These are phyloP conservation scores for Lagopus muta DNA, from an alignment of 2,113 vertebrate genomes.

Conservation along the genomic window DNA sequence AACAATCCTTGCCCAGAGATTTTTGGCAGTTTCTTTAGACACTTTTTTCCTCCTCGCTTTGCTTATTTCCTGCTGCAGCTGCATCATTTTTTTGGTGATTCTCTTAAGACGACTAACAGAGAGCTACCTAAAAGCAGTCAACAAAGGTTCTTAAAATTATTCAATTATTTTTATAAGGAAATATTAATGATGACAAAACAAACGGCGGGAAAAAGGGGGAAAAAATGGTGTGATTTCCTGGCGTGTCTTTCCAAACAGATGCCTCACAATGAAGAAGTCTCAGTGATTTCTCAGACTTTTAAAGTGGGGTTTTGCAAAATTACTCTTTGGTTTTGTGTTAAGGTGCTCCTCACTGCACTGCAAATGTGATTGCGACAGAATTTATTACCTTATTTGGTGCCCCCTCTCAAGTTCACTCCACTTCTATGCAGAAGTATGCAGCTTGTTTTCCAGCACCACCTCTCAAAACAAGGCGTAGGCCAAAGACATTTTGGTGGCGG, in stretches of 20 bases:
- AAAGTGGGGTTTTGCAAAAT: not conserved
- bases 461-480: not conserved
- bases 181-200: not conserved
- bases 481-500: fast-evolving
- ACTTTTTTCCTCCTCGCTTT: not conserved
- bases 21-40: not conserved
- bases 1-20: not conserved
- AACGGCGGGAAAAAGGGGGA: not conserved
- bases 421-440: fast-evolving
- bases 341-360: not conserved
- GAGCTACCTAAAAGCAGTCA: not conserved
- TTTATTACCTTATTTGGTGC: not conserved
- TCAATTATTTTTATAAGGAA: not conserved
- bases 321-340: not conserved
- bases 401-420: not conserved
- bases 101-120: not conserved
- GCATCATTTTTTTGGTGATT: not conserved
- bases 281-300: not conserved
- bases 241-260: not conserved
- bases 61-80: not conserved
- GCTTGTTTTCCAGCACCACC: not conserved
- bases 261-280: not conserved
- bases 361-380: fast-evolving
- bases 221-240: not conserved
- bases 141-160: not conserved